A percentile compares a stretch with the other conserved stretches of the same genome.
These are phyloP conservation scores for Saxidomus purpurata DNA, from an alignment of 1,140 invertebrate genomes.

Conservation along the genomic window DNA sequence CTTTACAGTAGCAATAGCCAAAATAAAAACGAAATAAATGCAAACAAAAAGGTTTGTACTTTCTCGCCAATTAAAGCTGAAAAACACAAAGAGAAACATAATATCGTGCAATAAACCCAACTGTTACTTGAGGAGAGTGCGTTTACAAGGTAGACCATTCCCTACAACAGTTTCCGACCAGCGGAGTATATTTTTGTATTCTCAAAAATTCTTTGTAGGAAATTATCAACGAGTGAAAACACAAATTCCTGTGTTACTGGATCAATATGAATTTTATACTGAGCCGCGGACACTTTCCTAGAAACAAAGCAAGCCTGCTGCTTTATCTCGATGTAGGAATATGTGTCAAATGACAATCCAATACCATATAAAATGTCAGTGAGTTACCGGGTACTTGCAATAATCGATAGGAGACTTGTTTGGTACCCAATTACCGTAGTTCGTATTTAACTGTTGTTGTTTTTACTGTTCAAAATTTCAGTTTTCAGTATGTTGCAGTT, in stretches of 20 bases:
- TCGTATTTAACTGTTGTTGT: too few species aligned
- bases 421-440: too few species aligned
- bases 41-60: background rate
- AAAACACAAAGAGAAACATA: background rate
- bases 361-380: too few species aligned
- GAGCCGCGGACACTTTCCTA: too few species aligned
- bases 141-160: background rate
- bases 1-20: background rate
- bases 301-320: too few species aligned
- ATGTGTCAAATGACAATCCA: too few species aligned
- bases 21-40: background rate
- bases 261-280: too few species aligned
- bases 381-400: too few species aligned
- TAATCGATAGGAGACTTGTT: too few species aligned
- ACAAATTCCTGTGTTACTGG: background rate
- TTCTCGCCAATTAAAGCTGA: background rate
- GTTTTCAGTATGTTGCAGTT: too few species aligned
- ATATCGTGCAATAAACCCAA: background rate
- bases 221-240: conserved; percentile 25
- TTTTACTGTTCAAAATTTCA: too few species aligned
- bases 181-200: conserved; percentile 14
- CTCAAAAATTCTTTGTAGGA: conserved; percentile 38
- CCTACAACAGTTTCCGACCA: conserved; percentile 51
- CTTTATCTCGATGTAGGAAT: too few species aligned
- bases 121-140: background rate